Base-by-base conservation (phyloP, 2,797 vertebrate genomes). In the Eleutherodactylus coqui region DNA sequence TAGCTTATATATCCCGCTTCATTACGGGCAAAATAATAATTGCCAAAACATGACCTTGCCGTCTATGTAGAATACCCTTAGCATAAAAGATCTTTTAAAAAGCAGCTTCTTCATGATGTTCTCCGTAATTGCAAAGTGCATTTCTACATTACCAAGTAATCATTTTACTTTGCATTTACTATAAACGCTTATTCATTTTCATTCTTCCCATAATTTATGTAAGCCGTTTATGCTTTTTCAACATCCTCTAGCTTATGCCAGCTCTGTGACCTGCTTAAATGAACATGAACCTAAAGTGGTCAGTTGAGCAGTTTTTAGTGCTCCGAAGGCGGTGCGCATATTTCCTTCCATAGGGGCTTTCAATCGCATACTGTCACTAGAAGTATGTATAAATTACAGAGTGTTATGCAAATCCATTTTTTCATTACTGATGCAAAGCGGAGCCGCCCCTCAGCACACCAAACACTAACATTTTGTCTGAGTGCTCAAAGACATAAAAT, bases 401-500 rank as follows among this genome's bases (percentile, higher is more conserved):
- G 88, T 86, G 84, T 79, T 89, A 91, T 92, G 88, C 64, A 93
- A 92, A 91, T 91, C 70, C 77, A 83, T 90, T 92, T 94, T 92
- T 91, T 90, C 84, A 86, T 91, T 93, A 91, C 86, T 89, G 87
- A 88, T 91, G 86, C 83, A 91, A 84, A 85, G 87, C 82, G 91
- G 83, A 89, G 84, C 89, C 92, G 88, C 58, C 90, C 82, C 91
- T 86, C 64, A 90, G 84, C 84, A 91, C 21, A 90, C 75, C 90
- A 89, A 89, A 93, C 90, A 90, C 90, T 91, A 94, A 92, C 90
- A 90, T 91, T 93, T 95, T 95, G 88, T 85, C 86, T 88, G 91
- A 94, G 90, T 94, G 89, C 90, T 94, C 89, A 91, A 85, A 89
- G 89, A 92, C 90, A 95, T 96, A 95, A 96, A 96, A 88, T 92